Conservation (phyloP, 2,888 invertebrate genomes). For the Pollenia amentaria region DNA sequence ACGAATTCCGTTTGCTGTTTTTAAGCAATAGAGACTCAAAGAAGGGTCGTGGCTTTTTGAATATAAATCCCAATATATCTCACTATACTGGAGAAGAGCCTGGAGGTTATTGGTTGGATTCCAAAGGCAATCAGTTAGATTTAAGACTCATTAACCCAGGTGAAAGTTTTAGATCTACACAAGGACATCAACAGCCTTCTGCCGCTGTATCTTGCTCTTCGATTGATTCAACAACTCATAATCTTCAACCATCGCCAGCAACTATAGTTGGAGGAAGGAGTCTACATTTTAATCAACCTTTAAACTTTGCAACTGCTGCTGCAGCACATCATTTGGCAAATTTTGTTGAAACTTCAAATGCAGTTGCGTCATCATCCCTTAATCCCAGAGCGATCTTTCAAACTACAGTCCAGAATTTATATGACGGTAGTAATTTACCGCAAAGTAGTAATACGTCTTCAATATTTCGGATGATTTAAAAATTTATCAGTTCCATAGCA, state of each 20-base stretch:
- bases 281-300: slow-evolving; percentile 55
- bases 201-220: slow-evolving; percentile 23
- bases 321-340: slow-evolving; percentile 61
- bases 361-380: slow-evolving; percentile 28
- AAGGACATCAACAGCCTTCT: not conserved
- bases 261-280: not conserved
- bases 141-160: slow-evolving; percentile 31
- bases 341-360: slow-evolving; percentile 58
- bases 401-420: slow-evolving; percentile 58
- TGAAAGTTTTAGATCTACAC: slow-evolving; percentile 17
- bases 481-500: not conserved
- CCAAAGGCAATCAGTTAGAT: slow-evolving; percentile 56
- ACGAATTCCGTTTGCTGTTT: slow-evolving; percentile 74
- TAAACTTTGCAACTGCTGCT: slow-evolving; percentile 62
- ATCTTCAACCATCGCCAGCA: slow-evolving; percentile 13
- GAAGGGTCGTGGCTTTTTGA: slow-evolving; percentile 63
- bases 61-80: slow-evolving; percentile 74
- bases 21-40: slow-evolving; percentile 64
- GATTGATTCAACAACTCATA: slow-evolving; percentile 41
- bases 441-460: slow-evolving; percentile 46
- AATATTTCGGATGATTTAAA: slow-evolving; percentile 70
- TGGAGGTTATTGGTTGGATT: slow-evolving; percentile 75
- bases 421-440: slow-evolving; percentile 57
- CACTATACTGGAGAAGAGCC: slow-evolving; percentile 75
- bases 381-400: slow-evolving; percentile 65